Evolutionary conservation across 2,113 vertebrate genomes (phyloP), one percentile per base, ranked within the genome.

Genomic region (Haemorhous mexicanus): DNA sequence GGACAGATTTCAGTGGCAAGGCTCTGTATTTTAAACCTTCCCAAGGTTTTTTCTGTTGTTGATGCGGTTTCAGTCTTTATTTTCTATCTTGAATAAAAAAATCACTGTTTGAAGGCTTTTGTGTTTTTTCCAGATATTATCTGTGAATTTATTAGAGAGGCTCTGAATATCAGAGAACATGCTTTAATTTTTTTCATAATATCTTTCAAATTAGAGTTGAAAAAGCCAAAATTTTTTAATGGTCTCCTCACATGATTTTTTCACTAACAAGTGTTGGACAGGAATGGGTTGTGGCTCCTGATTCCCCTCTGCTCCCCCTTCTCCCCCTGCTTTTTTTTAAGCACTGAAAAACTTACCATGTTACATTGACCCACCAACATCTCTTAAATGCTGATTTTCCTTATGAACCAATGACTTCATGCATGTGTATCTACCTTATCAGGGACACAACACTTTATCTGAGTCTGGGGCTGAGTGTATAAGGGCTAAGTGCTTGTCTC

Each of bases 261-360:
- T 53, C 13, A 80, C 83, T 66, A 76, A n/a, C 5, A 69, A 56
- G 6, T 30, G 6, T 13, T 80, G 44, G 52, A 27, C 16, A 55
- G 16, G 43, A 87, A 47, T 55, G 37, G 4, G 14, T 69, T 90
- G 8, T 19, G 47, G 13, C 3, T 9, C 20, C 8, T 1, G 14
- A 10, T n/a, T 55, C 3, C 3, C 14, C 11, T 16, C 24, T 16
- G 7, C 26, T 30, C 7, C 3, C 10, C 5, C 11, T 18, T 6
- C 28, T 23, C 1, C 10, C 4, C 1, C 14, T 2, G 4, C 27
- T 61, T 11, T 47, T 69, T 76, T 84, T 24, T 43, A 41, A 37
- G 5, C 22, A 19, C 33, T 5, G 3, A 28, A 83, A 91, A 84
- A 17, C 15, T 67, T 78, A 27, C 18, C 18, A 21, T 1, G 1